These are phyloP conservation scores for Tokudaia muenninki DNA, from an alignment of 2,797 vertebrate species.

Conservation along the genomic window DNA sequence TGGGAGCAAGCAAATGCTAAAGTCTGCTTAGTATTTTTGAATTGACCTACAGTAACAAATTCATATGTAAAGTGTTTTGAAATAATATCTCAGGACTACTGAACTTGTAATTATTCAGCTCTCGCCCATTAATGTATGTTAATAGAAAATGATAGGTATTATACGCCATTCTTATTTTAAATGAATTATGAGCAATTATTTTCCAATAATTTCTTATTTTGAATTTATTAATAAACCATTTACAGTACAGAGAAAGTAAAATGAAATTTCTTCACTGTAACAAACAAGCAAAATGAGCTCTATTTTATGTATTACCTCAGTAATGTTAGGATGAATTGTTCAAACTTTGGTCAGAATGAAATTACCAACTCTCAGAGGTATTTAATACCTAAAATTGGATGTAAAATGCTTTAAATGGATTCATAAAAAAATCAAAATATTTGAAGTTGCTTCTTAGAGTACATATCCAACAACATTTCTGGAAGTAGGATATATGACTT, in stretches of 20 bases:
- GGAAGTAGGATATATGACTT: not conserved
- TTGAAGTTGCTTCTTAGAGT: not conserved
- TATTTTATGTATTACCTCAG: slow-evolving; percentile 45
- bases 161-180: slow-evolving; percentile 32
- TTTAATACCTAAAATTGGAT: slow-evolving; percentile 36
- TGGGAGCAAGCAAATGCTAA: slow-evolving; percentile 33
- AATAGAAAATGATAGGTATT: slow-evolving; percentile 50
- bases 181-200: slow-evolving; percentile 17
- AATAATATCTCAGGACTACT: slow-evolving; percentile 45
- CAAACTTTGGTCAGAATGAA: slow-evolving; percentile 52
- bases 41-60: slow-evolving; percentile 27
- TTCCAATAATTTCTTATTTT: slow-evolving; percentile 20
- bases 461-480: not conserved
- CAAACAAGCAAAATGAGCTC: not conserved
- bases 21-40: slow-evolving; percentile 34
- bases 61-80: slow-evolving; percentile 6
- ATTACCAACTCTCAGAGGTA: slow-evolving; percentile 17
- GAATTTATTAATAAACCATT: slow-evolving; percentile 59
- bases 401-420: slow-evolving; percentile 3
- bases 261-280: not conserved
- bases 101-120: slow-evolving; percentile 19
- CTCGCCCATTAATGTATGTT: slow-evolving; percentile 45
- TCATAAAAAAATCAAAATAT: not conserved
- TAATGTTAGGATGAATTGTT: slow-evolving; percentile 26
- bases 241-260: slow-evolving; percentile 42